Base-by-base conservation (phyloP, 2,113 vertebrate genomes). In the Urocynchramus pylzowi region DNA sequence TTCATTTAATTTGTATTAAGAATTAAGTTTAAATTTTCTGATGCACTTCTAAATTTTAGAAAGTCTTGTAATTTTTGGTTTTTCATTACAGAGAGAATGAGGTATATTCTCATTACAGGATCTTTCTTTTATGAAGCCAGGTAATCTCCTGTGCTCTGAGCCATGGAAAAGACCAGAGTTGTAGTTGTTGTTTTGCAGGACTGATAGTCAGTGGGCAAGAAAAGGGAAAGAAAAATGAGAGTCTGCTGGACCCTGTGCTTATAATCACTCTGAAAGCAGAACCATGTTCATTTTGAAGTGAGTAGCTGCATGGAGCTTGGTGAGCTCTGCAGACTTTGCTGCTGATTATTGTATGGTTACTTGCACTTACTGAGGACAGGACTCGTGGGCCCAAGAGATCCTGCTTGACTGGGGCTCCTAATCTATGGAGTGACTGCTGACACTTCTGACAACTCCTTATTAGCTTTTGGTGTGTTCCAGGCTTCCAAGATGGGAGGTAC, bases 1-100 rank as follows among this genome's bases (percentile, higher is more conserved):
- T 86, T 84, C 11, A 70, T 87, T 91, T 95, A 78, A 87, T 93
- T 95, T 90, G 39, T 84, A 31, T 92, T 84, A 85, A 93, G 84
- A 93, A 89, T 78, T 49, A 78, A 52, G 35, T 70, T 84, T 83
- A 78, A 91, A 78, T 94, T 87, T 95, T 95, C 70, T 61, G 49
- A 47, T 57, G 70, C 30, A 45, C 33, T 85, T 84, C n/a, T 71
- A 64, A 65, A 84, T 70, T 88, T 84, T 76, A 65, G 42, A 76
- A 90, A 81, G 24, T 81, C 67, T 39, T 35, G 11, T 35, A 41
- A 18, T 65, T 21, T 23, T 67, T 52, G 18, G 0, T 10, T 50
- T 33, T 35, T 4, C 57, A 30, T 47, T 49, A 18, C 13, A 52
- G 28, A 90, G 26, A 33, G 5, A 45, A 24, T 75, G 53, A 79